Conservation (phyloP, 1,140 invertebrate genomes). For the Rhynchophorus ferrugineus region DNA sequence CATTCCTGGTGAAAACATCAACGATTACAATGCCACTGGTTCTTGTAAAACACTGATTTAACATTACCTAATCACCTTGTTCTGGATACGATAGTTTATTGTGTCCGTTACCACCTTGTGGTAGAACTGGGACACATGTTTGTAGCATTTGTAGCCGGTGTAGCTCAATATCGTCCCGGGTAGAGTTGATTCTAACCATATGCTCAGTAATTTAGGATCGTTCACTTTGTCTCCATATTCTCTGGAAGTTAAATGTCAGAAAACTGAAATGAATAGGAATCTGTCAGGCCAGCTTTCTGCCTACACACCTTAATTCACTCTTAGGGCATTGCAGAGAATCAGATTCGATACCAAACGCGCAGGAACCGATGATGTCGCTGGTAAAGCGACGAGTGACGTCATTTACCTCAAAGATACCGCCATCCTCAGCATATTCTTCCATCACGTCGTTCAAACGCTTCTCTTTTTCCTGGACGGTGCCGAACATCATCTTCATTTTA, state of each 20-base stretch:
- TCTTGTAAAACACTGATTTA: background rate
- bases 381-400: constrained; percentile 42
- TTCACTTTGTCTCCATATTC: constrained; percentile 2
- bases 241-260: background rate
- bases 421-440: constrained; percentile 7
- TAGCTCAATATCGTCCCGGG: constrained; percentile 5
- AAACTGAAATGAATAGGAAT: too few species aligned
- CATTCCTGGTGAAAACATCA: constrained; percentile 40
- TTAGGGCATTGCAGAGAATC: constrained; percentile 47
- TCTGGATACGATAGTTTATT: constrained; percentile 24
- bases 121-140: constrained; percentile 12
- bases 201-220: background rate
- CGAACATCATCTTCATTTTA: constrained; percentile 43
- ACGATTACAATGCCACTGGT: background rate
- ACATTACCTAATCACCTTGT: constrained; percentile 38
- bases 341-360: constrained; percentile 55
- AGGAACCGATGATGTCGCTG: constrained; percentile 55
- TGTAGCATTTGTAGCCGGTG: constrained; percentile 4
- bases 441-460: constrained; percentile 24
- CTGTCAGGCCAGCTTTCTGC: too few species aligned
- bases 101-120: constrained; percentile 15
- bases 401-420: constrained; percentile 7
- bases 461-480: constrained; percentile 27
- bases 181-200: constrained; percentile 3
- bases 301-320: constrained; percentile 43